These are phyloP conservation scores for Marmota flaviventris DNA, from an alignment of 2,113 vertebrate genomes.

Conservation along the genomic window DNA sequence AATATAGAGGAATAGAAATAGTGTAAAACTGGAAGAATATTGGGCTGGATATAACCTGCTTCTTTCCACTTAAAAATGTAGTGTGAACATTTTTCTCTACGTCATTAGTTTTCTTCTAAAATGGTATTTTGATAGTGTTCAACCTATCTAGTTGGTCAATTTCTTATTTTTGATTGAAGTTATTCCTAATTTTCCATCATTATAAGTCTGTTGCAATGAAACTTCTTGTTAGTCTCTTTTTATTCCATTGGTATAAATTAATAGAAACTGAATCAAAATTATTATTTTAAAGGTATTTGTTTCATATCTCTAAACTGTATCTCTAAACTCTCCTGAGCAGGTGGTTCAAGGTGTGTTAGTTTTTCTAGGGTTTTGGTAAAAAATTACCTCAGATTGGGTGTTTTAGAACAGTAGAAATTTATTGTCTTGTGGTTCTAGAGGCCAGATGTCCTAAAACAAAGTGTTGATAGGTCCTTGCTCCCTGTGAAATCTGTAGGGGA, in stretches of 20 bases:
- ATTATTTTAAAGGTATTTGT: background rate
- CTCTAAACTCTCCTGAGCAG: background rate
- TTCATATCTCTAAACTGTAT: background rate
- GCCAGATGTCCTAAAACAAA: background rate
- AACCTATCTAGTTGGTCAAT: background rate
- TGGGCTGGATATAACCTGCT: background rate
- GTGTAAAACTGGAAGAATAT: background rate
- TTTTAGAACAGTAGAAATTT: background rate
- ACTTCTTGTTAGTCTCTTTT: background rate
- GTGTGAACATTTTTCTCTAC: background rate
- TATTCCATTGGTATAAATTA: background rate
- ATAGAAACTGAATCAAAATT: background rate
- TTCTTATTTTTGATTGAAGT: background rate
- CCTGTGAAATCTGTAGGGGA: background rate
- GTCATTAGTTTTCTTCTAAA: background rate
- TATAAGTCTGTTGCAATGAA: background rate
- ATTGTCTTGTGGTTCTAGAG: background rate
- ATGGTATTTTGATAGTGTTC: background rate
- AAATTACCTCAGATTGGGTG: background rate
- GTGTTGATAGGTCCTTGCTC: background rate
- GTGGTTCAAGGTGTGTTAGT: background rate
- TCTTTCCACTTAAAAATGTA: constrained; percentile 17
- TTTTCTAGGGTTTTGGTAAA: background rate
- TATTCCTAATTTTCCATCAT: background rate
- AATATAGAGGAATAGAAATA: background rate